Evolutionary conservation across 2,888 invertebrate genomes (phyloP).

Genomic region (Sympetrum striolatum): DNA sequence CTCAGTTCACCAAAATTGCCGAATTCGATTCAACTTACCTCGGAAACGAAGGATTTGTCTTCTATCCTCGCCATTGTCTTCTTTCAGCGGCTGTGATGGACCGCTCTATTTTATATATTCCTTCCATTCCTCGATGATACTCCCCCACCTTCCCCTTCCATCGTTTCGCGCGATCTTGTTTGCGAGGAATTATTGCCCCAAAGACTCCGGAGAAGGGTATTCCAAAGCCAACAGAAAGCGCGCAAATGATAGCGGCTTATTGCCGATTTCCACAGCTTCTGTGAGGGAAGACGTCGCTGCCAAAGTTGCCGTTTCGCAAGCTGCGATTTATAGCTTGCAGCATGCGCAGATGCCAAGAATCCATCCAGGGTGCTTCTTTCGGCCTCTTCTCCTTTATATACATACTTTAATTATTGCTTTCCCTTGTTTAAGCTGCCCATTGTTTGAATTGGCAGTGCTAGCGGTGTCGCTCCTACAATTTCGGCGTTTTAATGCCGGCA

Average conservation of each 20-base stretch:
- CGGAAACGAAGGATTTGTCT: neutral
- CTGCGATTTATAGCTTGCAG: too few relatives aligned
- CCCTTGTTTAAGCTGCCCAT: too few relatives aligned
- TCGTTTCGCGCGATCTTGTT: neutral
- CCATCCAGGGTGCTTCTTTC: too few relatives aligned
- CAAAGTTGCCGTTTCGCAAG: too few relatives aligned
- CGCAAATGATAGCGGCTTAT: neutral
- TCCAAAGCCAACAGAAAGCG: neutral
- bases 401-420: too few relatives aligned
- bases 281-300: too few relatives aligned
- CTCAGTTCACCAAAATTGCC: neutral
- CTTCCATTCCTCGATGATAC: neutral
- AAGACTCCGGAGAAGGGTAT: neutral
- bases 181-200: neutral
- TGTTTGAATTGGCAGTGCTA: too few relatives aligned
- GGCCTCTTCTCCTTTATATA: too few relatives aligned
- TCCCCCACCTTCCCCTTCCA: neutral
- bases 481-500: too few relatives aligned
- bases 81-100: neutral
- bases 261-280: neutral
- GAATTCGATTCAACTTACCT: neutral
- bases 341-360: too few relatives aligned
- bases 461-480: too few relatives aligned
- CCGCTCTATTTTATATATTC: neutral
- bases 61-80: neutral